phyloP scores from a whole-genome alignment of 2,797 vertebrate species.

The Sebastes nivosus region DNA sequence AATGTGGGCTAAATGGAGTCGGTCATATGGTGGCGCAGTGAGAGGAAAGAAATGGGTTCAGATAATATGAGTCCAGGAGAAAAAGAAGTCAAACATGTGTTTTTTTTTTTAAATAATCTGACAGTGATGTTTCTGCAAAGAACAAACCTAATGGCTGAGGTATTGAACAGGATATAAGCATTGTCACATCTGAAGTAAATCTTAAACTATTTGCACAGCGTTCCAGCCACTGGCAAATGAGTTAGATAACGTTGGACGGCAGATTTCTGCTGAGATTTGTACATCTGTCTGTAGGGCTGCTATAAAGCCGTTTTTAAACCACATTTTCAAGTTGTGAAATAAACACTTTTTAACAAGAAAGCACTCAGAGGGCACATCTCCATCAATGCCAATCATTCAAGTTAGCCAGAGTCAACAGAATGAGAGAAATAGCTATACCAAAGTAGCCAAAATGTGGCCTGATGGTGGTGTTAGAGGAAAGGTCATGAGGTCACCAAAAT shows the following conservation, averaged over 20 bases:
- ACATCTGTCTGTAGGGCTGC: neutral
- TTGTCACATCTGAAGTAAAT: slow-evolving; percentile 3
- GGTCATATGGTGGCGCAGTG: neutral
- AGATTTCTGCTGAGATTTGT: slow-evolving; percentile 5
- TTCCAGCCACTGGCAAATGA: neutral
- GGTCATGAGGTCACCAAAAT: neutral
- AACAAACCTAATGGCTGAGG: slow-evolving; percentile 6
- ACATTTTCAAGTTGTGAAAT: slow-evolving; percentile 15
- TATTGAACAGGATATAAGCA: slow-evolving; percentile 1
- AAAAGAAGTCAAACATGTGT: neutral
- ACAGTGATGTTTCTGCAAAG: slow-evolving; percentile 2
- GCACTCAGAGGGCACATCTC: neutral
- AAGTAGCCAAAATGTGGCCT: neutral
- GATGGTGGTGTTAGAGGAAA: neutral
- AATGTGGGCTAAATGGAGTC: slow-evolving; percentile 53
- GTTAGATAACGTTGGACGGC: neutral
- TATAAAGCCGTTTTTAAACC: neutral
- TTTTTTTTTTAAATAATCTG: neutral
- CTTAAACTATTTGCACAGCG: neutral
- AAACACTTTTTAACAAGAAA: neutral
- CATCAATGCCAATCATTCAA: neutral
- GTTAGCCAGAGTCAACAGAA: neutral
- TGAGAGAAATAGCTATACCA: neutral
- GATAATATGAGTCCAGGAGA: neutral
- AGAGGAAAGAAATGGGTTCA: slow-evolving; percentile 8